phyloP scores from a whole-genome alignment of 2,113 vertebrate species.

The Felis chaus region DNA sequence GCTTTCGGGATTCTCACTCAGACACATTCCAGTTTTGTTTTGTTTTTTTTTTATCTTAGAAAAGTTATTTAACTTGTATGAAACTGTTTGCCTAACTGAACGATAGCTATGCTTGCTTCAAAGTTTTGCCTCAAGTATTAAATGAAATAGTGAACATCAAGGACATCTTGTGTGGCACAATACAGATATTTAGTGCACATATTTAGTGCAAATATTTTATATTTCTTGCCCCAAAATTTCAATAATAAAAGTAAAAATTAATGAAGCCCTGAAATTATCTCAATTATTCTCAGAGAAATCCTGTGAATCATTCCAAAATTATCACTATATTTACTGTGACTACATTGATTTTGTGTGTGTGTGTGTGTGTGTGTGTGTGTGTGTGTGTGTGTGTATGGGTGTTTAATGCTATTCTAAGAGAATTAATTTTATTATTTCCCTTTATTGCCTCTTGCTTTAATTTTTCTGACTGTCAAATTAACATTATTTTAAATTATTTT shows the following conservation, averaged over 20 bases:
- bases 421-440: neutral
- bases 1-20: conserved; percentile 6
- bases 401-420: neutral
- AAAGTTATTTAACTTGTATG: neutral
- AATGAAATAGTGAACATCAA: neutral
- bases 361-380: too few relatives aligned
- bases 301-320: neutral
- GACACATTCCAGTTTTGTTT: neutral
- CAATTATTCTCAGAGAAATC: conserved; percentile 10
- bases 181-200: neutral
- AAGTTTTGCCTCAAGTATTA: neutral
- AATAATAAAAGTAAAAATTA: neutral
- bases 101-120: neutral
- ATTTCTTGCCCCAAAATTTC: neutral
- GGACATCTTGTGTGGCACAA: neutral
- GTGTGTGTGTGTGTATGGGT: too few relatives aligned
- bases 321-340: neutral
- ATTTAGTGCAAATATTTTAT: neutral
- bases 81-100: neutral
- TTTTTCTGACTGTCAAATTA: neutral
- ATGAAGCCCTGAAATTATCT: neutral
- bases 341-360: neutral
- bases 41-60: neutral
- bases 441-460: neutral
- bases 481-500: too few relatives aligned